Evolutionary conservation across 2,888 invertebrate genomes (phyloP).

Genomic region (Lymantria dispar): DNA sequence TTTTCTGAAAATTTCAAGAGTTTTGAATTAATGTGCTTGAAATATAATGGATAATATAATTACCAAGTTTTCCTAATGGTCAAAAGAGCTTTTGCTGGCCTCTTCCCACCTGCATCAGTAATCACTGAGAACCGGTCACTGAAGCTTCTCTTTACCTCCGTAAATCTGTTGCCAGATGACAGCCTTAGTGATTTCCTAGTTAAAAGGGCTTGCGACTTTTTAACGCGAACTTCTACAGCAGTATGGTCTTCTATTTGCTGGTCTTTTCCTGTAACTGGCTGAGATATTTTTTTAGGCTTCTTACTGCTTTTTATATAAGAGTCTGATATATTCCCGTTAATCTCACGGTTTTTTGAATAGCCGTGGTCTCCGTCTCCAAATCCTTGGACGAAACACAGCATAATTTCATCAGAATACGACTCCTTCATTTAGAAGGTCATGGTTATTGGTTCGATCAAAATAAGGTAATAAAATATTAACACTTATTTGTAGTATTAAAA

Average conservation of each 20-base stretch:
- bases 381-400: slow-evolving; percentile 88
- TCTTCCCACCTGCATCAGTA: slow-evolving; percentile 60
- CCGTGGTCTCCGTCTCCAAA: slow-evolving; percentile 76
- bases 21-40: background rate
- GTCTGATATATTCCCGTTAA: slow-evolving; percentile 52
- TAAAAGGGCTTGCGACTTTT: slow-evolving; percentile 44
- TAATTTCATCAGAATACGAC: slow-evolving; percentile 79
- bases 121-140: slow-evolving; percentile 74
- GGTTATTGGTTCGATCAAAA: slow-evolving; percentile 29
- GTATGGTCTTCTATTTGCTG: slow-evolving; percentile 29
- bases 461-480: slow-evolving; percentile 3
- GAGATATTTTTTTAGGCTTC: slow-evolving; percentile 45
- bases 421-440: slow-evolving; percentile 80
- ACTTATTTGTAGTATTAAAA: background rate
- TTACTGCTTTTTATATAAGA: slow-evolving; percentile 51
- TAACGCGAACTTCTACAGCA: slow-evolving; percentile 43
- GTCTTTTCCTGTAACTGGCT: slow-evolving; percentile 31
- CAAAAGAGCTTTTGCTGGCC: slow-evolving; percentile 57
- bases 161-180: slow-evolving; percentile 54
- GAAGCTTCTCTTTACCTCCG: slow-evolving; percentile 73
- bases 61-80: slow-evolving; percentile 79
- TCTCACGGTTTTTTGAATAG: slow-evolving; percentile 57
- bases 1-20: background rate
- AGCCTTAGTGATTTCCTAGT: slow-evolving; percentile 61
- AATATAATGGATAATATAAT: slow-evolving; percentile 25